These are phyloP conservation scores for Callyntrura sp. DNA, from an alignment of 2,888 invertebrate species.

Conservation along the genomic window DNA sequence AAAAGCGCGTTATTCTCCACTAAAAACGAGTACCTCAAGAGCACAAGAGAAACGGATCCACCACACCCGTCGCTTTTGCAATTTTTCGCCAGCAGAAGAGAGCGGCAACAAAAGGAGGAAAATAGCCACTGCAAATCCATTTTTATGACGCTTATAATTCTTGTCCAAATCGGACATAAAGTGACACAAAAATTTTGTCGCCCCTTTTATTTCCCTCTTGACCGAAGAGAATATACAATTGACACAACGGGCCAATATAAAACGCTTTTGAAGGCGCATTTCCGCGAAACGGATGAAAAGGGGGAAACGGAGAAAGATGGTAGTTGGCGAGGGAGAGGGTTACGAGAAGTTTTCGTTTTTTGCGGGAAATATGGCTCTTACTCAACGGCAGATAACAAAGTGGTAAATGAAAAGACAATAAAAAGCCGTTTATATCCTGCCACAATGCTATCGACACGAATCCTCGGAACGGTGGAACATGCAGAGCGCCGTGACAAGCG, in stretches of 20 bases:
- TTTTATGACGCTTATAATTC: conserved; percentile 81
- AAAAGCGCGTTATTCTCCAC: conserved; percentile 23
- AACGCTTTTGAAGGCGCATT: not conserved
- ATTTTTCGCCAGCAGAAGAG: not conserved
- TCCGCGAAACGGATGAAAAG: not conserved
- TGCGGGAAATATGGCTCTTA: too few relatives aligned
- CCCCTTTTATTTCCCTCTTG: not conserved
- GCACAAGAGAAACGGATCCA: not conserved
- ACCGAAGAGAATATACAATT: not conserved
- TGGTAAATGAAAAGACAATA: too few relatives aligned
- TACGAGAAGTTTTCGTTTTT: too few relatives aligned
- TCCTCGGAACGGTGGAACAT: too few relatives aligned
- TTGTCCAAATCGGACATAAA: conserved; percentile 80
- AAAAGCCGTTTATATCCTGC: too few relatives aligned
- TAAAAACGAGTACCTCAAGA: not conserved
- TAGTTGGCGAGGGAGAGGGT: too few relatives aligned
- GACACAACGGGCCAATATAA: not conserved
- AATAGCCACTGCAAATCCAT: conserved; percentile 39
- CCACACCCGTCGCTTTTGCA: not conserved
- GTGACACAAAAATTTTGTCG: not conserved
- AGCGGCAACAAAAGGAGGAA: conserved; percentile 50
- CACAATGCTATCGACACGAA: too few relatives aligned
- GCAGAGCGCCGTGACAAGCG: too few relatives aligned
- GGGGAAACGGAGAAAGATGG: too few relatives aligned
- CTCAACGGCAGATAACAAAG: too few relatives aligned